phyloP scores from a whole-genome alignment of 2,113 vertebrate species.

The Procavia capensis region DNA sequence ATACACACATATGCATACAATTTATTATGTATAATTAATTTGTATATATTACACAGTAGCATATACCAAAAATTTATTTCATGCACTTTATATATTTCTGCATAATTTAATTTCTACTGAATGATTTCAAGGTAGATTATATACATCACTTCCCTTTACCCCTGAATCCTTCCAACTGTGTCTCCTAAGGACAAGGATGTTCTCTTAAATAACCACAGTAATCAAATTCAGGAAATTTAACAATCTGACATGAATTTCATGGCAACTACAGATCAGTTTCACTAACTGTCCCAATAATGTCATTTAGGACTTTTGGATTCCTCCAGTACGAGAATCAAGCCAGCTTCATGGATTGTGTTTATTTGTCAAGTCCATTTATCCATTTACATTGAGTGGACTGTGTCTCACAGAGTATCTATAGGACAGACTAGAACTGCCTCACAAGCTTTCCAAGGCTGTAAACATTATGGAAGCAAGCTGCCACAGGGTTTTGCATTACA shows the following conservation, averaged over 20 bases:
- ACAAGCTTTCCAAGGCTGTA: too few relatives aligned
- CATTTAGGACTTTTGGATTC: background rate
- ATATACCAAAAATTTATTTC: background rate
- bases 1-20: background rate
- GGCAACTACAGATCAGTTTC: conserved; percentile 8
- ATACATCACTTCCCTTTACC: background rate
- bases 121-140: conserved; percentile 28
- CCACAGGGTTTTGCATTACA: too few relatives aligned
- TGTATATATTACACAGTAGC: background rate
- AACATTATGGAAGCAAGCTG: too few relatives aligned
- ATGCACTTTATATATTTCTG: background rate
- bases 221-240: conserved; percentile 34
- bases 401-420: too few relatives aligned
- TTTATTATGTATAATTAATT: conserved; percentile 27
- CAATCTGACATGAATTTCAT: background rate
- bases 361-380: background rate
- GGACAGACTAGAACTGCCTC: too few relatives aligned
- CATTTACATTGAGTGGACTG: background rate
- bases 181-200: background rate
- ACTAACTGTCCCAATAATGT: conserved; percentile 5
- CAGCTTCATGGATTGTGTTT: conserved; percentile 6
- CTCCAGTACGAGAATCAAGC: conserved; percentile 1
- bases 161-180: conserved; percentile 20
- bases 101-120: conserved; percentile 20
- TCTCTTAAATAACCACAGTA: background rate